A percentile compares a stretch with the other conserved stretches of the same genome.
phyloP scores from a whole-genome alignment of 2,113 vertebrate genomes.

The Phalacrocorax pelagicus region DNA sequence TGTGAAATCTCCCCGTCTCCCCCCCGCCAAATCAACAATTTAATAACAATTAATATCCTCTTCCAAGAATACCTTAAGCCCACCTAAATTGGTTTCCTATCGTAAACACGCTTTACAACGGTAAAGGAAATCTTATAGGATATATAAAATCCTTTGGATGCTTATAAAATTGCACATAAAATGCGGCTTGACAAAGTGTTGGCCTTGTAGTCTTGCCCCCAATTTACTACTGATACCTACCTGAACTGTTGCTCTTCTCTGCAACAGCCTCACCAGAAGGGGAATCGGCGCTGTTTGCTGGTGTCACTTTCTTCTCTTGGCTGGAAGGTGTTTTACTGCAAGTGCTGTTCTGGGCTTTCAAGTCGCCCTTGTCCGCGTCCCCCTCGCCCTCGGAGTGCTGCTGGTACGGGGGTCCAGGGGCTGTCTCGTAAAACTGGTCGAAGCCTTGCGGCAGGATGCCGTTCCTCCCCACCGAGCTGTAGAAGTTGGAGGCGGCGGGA shows the following conservation, averaged over 20 bases:
- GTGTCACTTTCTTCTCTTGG: slow-evolving; percentile 80
- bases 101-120: slow-evolving; percentile 96
- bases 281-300: slow-evolving; percentile 80
- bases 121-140: slow-evolving; percentile 93
- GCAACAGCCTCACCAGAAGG: slow-evolving; percentile 86
- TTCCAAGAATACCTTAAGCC: slow-evolving; percentile 78
- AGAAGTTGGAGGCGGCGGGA: slow-evolving; percentile 83
- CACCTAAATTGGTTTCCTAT: slow-evolving; percentile 89
- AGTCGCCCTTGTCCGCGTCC: slow-evolving; percentile 81
- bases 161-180: slow-evolving; percentile 98
- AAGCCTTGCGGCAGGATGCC: slow-evolving; percentile 97
- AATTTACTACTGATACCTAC: slow-evolving; percentile 79
- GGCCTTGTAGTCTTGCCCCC: slow-evolving; percentile 74
- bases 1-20: slow-evolving; percentile 23
- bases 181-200: slow-evolving; percentile 80
- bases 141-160: slow-evolving; percentile 97
- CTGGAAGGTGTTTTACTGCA: slow-evolving; percentile 80
- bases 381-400: slow-evolving; percentile 70
- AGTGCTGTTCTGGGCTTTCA: slow-evolving; percentile 70
- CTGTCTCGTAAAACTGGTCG: slow-evolving; percentile 93
- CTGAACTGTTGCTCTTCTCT: slow-evolving; percentile 88
- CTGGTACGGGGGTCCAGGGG: slow-evolving; percentile 70
- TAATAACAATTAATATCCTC: slow-evolving; percentile 70
- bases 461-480: slow-evolving; percentile 89
- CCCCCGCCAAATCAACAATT: slow-evolving; percentile 20